phyloP scores from a whole-genome alignment of 1,140 invertebrate genomes.

The Pissodes strobi region DNA sequence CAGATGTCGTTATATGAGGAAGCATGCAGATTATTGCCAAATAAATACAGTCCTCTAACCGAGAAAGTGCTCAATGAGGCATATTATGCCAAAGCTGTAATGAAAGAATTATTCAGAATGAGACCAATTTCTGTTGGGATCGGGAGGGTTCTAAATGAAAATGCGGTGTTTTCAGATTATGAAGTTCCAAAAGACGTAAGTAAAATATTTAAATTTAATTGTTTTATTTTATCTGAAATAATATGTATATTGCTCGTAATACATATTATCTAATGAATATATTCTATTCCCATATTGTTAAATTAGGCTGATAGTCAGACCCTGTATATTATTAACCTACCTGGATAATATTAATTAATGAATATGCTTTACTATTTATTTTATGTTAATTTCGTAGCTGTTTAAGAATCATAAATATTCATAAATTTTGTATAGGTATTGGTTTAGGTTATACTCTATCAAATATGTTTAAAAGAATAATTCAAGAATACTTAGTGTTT shows the following conservation, averaged over 20 bases:
- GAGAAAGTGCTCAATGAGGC: constrained; percentile 65
- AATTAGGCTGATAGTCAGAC: no score
- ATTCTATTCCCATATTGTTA: neutral
- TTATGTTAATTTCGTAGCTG: no score
- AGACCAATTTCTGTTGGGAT: constrained; percentile 82
- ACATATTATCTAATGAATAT: no score
- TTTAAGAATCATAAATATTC: no score
- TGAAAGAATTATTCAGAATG: constrained; percentile 85
- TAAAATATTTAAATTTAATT: constrained; percentile 26
- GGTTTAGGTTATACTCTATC: no score
- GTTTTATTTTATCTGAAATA: neutral
- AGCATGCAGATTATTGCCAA: constrained; percentile 61
- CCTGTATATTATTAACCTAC: no score
- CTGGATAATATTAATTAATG: no score
- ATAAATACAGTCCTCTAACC: constrained; percentile 61
- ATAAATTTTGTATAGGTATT: no score
- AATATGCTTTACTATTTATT: no score
- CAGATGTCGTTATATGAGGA: constrained; percentile 77
- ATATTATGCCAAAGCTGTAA: constrained; percentile 73
- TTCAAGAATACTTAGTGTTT: no score
- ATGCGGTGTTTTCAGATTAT: constrained; percentile 81
- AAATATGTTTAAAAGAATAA: no score
- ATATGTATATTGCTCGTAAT: no score
- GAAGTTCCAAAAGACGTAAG: constrained; percentile 82
- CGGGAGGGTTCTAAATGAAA: constrained; percentile 75